Evolutionary conservation across 2,888 invertebrate species (phyloP), one percentile per base, ranked within the genome.

Genomic region (Synergus japonicus): DNA sequence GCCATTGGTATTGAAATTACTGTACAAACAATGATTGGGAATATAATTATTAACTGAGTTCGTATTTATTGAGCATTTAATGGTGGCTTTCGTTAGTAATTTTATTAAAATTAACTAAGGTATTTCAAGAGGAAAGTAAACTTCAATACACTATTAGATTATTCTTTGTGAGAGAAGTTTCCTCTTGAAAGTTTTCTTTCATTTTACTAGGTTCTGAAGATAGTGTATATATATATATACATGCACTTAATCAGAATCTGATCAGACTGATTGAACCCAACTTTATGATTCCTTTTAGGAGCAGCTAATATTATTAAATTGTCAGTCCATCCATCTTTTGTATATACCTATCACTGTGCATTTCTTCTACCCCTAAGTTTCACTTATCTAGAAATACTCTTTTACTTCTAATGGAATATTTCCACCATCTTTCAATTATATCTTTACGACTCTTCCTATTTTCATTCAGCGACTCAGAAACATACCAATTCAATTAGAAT

Each of bases 341-440:
- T 66, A n/a, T 41, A 41, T 65, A 13, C 2, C 9, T 41, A 41
- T 65, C 41, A 41, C 9, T n/a, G n/a, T 65, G n/a, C 41, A 22
- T 18, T 43, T 66, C 2, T 69, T 46, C 13, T 67, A 46, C 22
- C 67, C 12, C 67, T 67, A 12, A 46, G 12, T 2, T 37, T 29
- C 5, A 10, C 18, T 18, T 43, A 66, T 43, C 41, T 49, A 46
- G n/a, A 46, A 69, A 37, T 69, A 69, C 46, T 13, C 29, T 22
- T 49, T 69, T 69, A 22, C 46, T 46, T 37, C 46, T 69, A 22
- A 15, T 69, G 49, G 15, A 18, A 69, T 49, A 15, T 69, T 49
- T 69, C 12, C 29, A 46, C 29, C 46, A 69, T 69, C 49, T 49
- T 69, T 46, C 15, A 49, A 69, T 69, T 49, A 49, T 49, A 69